phyloP scores from a whole-genome alignment of 2,113 vertebrate genomes.

The Echinops telfairi region DNA sequence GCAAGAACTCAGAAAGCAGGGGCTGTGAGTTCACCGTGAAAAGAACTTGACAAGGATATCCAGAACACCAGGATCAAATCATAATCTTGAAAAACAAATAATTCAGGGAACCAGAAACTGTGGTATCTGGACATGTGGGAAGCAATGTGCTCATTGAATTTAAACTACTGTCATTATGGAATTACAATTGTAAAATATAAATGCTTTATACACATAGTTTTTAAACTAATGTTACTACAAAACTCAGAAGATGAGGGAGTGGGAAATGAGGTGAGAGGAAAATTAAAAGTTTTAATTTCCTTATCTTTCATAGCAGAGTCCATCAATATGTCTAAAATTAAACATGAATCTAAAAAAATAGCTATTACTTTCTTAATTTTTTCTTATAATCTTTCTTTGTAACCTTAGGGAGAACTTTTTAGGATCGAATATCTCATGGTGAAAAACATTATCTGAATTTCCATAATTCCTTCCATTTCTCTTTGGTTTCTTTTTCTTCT shows the following conservation, averaged over 20 bases:
- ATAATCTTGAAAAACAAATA: constrained; percentile 38
- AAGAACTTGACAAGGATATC: constrained; percentile 23
- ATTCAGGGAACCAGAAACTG: constrained; percentile 47
- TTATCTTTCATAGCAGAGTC: constrained; percentile 80
- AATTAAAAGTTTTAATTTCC: constrained; percentile 82
- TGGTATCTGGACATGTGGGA: neutral
- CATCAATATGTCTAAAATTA: constrained; percentile 80
- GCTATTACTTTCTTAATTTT: constrained; percentile 67
- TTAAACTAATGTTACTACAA: constrained; percentile 54
- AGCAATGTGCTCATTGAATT: constrained; percentile 57
- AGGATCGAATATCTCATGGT: constrained; percentile 71
- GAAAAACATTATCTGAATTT: constrained; percentile 69
- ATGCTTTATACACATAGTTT: constrained; percentile 51
- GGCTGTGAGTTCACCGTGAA: neutral
- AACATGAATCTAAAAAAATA: constrained; percentile 69
- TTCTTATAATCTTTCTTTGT: constrained; percentile 75
- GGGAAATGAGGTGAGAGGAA: constrained; percentile 73
- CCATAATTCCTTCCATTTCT: constrained; percentile 70
- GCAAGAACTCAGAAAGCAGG: neutral
- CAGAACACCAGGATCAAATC: constrained; percentile 6
- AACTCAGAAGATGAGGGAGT: constrained; percentile 64
- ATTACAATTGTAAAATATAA: constrained; percentile 59
- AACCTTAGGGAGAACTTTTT: constrained; percentile 75
- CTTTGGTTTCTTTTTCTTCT: constrained; percentile 69
- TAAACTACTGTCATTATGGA: constrained; percentile 59